Evolutionary conservation across 37 sponge, comb jelly and placozoan species (phyloP).

Genomic region (Halichondria panicea): DNA sequence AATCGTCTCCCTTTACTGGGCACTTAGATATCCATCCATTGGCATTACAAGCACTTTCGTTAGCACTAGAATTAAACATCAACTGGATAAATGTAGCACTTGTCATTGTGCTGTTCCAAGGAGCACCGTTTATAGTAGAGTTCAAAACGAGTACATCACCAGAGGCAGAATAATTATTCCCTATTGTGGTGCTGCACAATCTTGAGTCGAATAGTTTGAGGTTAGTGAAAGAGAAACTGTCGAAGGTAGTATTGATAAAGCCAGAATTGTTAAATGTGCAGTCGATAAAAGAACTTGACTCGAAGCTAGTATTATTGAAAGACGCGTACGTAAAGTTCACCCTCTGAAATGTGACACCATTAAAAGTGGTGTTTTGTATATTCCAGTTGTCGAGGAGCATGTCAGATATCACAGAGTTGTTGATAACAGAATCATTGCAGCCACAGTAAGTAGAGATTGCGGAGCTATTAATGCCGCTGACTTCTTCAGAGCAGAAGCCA

Average conservation of each 20-base stretch:
- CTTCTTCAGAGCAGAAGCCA: constrained; percentile 13
- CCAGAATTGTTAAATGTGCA: neutral
- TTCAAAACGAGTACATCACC: too few species aligned
- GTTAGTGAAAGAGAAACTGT: too few species aligned
- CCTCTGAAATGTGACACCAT: constrained; percentile 2
- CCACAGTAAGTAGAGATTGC: neutral
- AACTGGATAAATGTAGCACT: neutral
- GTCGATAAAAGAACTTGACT: constrained; percentile 3
- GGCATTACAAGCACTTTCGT: neutral
- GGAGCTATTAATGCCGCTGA: neutral
- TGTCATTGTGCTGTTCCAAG: too few species aligned
- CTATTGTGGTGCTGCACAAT: too few species aligned
- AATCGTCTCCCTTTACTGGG: neutral
- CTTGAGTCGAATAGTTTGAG: too few species aligned
- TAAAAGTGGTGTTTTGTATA: constrained; percentile 13
- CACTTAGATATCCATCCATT: neutral
- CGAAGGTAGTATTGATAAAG: constrained; percentile 3
- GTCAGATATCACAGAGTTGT: neutral
- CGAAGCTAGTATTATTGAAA: constrained; percentile 7
- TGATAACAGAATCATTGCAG: constrained; percentile 24
- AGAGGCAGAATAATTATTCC: too few species aligned
- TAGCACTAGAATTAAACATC: neutral
- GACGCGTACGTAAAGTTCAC: constrained; percentile 4
- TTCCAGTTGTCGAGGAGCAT: neutral
- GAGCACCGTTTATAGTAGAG: too few species aligned